Evolutionary conservation across 2,888 invertebrate species (phyloP).

Genomic region (Cheilosia grossa): DNA sequence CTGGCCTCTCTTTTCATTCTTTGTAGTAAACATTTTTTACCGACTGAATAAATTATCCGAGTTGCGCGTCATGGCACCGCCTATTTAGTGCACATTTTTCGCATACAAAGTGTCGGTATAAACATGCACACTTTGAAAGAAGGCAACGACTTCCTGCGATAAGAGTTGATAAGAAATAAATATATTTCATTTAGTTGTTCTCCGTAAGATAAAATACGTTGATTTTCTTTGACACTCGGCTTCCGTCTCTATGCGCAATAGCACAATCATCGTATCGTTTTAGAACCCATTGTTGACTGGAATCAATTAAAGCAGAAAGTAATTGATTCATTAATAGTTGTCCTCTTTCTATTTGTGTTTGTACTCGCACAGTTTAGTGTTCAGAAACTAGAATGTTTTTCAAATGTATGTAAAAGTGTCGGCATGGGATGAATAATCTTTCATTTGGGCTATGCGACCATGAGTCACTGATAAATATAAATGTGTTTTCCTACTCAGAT

Average conservation of each 20-base stretch:
- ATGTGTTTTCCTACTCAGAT: slow-evolving; percentile 28
- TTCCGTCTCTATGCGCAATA: slow-evolving; percentile 12
- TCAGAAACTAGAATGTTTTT: no score
- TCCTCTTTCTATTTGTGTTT: background rate
- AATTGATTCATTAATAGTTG: slow-evolving; percentile 6
- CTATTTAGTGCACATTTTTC: slow-evolving; percentile 24
- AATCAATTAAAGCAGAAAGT: slow-evolving; percentile 29
- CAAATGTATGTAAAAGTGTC: no score
- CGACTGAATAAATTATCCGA: slow-evolving; percentile 1
- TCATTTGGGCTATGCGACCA: background rate
- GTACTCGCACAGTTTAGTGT: background rate
- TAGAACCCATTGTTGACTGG: slow-evolving; percentile 13
- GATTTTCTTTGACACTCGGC: background rate
- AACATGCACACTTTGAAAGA: slow-evolving; percentile 2
- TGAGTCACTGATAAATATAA: slow-evolving; percentile 63
- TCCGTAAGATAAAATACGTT: background rate
- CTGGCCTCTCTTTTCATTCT: background rate
- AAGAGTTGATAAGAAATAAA: slow-evolving; percentile 38
- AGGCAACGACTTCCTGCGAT: slow-evolving; percentile 57
- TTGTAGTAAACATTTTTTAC: slow-evolving; percentile 32
- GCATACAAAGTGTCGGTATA: slow-evolving; percentile 2
- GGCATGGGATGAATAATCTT: no score
- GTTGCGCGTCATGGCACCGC: slow-evolving; percentile 10
- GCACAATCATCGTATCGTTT: slow-evolving; percentile 19
- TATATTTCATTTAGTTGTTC: slow-evolving; percentile 12